Base-by-base conservation (phyloP, 1,140 invertebrate species). In the Drosophila nigromelanica region DNA sequence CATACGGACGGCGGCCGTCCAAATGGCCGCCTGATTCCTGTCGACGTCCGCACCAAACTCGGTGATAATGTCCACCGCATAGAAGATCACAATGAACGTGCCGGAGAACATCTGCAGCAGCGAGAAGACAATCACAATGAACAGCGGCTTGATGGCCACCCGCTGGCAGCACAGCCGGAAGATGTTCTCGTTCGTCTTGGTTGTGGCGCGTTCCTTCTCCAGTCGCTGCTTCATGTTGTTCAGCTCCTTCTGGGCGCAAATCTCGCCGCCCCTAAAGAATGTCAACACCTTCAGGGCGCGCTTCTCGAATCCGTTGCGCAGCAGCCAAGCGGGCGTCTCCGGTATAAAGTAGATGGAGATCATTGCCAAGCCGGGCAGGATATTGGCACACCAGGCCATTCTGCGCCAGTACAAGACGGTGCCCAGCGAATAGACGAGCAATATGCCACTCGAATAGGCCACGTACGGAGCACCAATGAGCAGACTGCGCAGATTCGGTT, bases 31-130 rank as follows among this genome's bases (percentile, higher is more conserved):
- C 33, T 93, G 69, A 55, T 93, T 93, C 51, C 89, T 89, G 60
- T 94, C 92, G 5, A 93, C 76, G 11, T 67, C 86, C 0, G 51
- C 79, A 64, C 94, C 94, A 18, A 95, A 92, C 21, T 94, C 93
- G 6, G 92, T 89, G 2, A 96, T 86, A 40, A 96, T 94, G 60
- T 96, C 94, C 0, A 96, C 94, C 1, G 95, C 95, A 71, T 96
- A 96, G 89, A 96, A 96, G 50, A 96, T 94, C 35, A 96, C 93
- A 2, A 96, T 92, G 71, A 95, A 96, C 2, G 95, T 95, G 56
- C 96, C 96, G 4, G 95, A 95, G 1, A 95, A 90, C 70, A 95
- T 94, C 86, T 96, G 95, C 42, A 96, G 92, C 56, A 95, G 81
- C 76, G 95, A 95, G 90, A 96, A 96, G 0, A 94, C 87, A 67